A percentile compares a stretch with the other conserved stretches of the same genome.
These are phyloP conservation scores for Acanthiza pusilla DNA, from an alignment of 2,797 vertebrate genomes.

Conservation along the genomic window DNA sequence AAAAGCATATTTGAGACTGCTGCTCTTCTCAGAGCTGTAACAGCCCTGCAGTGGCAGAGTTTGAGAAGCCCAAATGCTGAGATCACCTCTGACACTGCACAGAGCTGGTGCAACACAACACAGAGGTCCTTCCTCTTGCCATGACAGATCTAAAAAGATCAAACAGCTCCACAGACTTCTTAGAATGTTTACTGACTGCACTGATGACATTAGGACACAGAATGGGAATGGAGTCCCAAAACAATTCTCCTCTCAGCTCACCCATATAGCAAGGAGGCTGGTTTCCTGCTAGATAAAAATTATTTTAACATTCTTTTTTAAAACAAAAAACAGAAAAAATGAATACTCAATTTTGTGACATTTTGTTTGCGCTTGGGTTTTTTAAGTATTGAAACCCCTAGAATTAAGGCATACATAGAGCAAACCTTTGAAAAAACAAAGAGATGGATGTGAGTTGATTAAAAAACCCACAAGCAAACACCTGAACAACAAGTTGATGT, in stretches of 20 bases:
- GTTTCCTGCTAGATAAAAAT: background rate
- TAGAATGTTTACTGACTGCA: background rate
- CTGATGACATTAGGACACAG: background rate
- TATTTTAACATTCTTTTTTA: background rate
- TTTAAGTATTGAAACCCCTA: background rate
- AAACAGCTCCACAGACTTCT: background rate
- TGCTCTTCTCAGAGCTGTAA: background rate
- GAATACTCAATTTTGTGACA: background rate
- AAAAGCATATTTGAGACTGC: background rate
- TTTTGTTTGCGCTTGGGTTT: background rate
- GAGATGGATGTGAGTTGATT: background rate
- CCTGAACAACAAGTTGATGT: background rate
- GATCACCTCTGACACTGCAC: background rate
- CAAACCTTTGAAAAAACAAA: background rate
- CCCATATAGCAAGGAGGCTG: background rate
- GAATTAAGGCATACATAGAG: background rate
- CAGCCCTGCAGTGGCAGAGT: background rate
- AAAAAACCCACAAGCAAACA: background rate
- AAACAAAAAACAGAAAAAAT: background rate
- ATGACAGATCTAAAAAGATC: background rate
- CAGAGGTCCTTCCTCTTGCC: background rate
- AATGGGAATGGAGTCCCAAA: background rate
- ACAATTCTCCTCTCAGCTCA: background rate
- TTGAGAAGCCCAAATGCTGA: background rate
- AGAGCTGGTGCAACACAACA: background rate